phyloP scores from a whole-genome alignment of 2,113 vertebrate genomes.

The Eclectus roratus region DNA sequence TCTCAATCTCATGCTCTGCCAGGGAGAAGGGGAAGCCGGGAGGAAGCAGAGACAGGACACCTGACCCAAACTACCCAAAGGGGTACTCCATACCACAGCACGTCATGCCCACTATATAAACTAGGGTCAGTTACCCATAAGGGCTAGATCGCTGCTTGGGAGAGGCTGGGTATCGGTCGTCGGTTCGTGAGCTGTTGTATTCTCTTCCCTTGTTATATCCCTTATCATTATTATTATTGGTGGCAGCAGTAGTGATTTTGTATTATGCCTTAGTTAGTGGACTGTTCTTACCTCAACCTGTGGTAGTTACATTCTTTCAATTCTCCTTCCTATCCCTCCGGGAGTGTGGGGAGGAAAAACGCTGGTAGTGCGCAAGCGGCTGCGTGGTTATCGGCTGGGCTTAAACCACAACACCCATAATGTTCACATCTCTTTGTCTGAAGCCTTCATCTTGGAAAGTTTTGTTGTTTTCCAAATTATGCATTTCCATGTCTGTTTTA shows the following conservation, averaged over 20 bases:
- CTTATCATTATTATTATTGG: background rate
- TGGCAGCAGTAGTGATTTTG: background rate
- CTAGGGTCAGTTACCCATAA: too few relatives aligned
- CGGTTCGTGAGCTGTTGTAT: background rate
- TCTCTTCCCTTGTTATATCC: background rate
- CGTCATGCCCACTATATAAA: too few relatives aligned
- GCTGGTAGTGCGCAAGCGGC: fast-evolving
- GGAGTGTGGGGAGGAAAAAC: background rate
- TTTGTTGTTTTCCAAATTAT: background rate
- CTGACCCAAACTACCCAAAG: too few relatives aligned
- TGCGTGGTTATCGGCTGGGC: background rate
- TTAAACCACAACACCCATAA: background rate
- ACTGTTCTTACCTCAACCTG: background rate
- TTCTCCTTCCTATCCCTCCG: background rate
- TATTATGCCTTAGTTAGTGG: background rate
- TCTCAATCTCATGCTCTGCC: too few relatives aligned
- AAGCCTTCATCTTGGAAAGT: background rate
- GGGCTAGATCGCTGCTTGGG: background rate
- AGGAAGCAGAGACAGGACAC: too few relatives aligned
- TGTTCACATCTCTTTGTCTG: background rate
- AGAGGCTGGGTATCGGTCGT: background rate
- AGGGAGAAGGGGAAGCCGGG: too few relatives aligned
- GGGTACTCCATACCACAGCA: too few relatives aligned
- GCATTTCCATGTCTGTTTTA: background rate
- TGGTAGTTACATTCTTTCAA: background rate